These are phyloP conservation scores for Pantherophis vulpinus DNA, from an alignment of 2,797 vertebrate genomes.

Conservation along the genomic window DNA sequence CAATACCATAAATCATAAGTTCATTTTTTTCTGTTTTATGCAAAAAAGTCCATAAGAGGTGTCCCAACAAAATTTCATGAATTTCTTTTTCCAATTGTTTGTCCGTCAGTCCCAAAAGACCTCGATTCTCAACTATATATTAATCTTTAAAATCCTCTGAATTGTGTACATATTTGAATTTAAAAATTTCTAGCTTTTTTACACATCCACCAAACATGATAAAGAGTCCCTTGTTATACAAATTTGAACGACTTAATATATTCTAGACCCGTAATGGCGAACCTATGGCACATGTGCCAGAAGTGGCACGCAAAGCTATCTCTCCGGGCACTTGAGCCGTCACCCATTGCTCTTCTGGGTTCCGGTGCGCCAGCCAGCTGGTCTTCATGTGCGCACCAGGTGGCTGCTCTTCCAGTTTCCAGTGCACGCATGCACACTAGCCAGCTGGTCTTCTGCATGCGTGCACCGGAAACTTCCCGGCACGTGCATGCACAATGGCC, in stretches of 20 bases:
- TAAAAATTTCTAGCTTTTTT: background rate
- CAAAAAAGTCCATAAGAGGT: background rate
- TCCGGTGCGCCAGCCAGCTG: too few species aligned
- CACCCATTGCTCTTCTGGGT: too few species aligned
- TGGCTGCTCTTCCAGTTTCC: too few species aligned
- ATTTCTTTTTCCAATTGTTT: background rate
- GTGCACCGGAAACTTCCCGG: too few species aligned
- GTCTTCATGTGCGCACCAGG: too few species aligned
- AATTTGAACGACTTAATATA: background rate
- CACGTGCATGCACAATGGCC: too few species aligned
- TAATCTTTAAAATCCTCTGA: background rate
- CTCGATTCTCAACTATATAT: background rate
- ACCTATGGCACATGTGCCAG: too few species aligned
- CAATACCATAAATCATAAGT: background rate
- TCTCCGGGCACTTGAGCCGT: too few species aligned
- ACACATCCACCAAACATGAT: background rate
- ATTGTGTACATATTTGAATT: background rate
- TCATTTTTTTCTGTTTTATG: background rate
- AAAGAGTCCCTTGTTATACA: background rate
- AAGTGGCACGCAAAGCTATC: too few species aligned
- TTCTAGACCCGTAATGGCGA: background rate
- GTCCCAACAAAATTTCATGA: background rate
- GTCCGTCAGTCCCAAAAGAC: background rate
- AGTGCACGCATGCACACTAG: too few species aligned
- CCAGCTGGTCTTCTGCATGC: too few species aligned